A percentile compares a stretch with the other conserved stretches of the same genome.
These are phyloP conservation scores for Agriopis marginaria DNA, from an alignment of 2,888 invertebrate genomes.

Conservation along the genomic window DNA sequence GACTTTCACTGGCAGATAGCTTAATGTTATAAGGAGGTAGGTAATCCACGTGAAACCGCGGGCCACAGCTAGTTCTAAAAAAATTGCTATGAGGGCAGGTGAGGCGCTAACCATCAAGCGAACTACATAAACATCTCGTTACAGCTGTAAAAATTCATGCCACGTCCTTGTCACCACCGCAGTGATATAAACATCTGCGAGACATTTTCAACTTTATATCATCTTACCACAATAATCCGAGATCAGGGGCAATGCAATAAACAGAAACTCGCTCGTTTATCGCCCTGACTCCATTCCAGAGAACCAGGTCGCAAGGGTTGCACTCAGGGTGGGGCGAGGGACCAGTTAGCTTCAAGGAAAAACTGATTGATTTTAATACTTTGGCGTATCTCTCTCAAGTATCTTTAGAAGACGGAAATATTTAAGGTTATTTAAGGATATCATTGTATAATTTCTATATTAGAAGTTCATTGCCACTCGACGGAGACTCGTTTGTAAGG, in stretches of 20 bases:
- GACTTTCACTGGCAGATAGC: no score
- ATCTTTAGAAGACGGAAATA: no score
- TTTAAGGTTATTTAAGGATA: no score
- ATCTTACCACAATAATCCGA: slow-evolving; percentile 4
- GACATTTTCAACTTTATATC: background rate
- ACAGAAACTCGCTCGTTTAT: slow-evolving; percentile 43
- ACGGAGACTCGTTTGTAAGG: no score
- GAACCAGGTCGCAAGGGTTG: slow-evolving; percentile 47
- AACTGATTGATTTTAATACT: background rate
- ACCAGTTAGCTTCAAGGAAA: background rate
- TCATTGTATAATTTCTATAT: no score
- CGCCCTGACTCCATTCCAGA: slow-evolving; percentile 50
- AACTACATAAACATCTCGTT: background rate
- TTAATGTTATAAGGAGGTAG: no score
- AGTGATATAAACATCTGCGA: slow-evolving; percentile 6
- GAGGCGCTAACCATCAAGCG: background rate
- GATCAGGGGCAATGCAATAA: slow-evolving; percentile 33
- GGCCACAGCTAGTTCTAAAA: background rate
- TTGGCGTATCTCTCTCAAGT: no score
- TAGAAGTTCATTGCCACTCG: no score
- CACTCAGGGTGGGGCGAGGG: slow-evolving; percentile 10
- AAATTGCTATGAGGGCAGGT: background rate
- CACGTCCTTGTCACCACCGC: background rate
- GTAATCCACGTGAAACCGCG: no score
- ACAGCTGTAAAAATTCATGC: background rate